Percentiles rank a stretch among this genome's conserved stretches.
phyloP scores from a whole-genome alignment of 1,140 invertebrate genomes.

The Saccostrea glomerata region DNA sequence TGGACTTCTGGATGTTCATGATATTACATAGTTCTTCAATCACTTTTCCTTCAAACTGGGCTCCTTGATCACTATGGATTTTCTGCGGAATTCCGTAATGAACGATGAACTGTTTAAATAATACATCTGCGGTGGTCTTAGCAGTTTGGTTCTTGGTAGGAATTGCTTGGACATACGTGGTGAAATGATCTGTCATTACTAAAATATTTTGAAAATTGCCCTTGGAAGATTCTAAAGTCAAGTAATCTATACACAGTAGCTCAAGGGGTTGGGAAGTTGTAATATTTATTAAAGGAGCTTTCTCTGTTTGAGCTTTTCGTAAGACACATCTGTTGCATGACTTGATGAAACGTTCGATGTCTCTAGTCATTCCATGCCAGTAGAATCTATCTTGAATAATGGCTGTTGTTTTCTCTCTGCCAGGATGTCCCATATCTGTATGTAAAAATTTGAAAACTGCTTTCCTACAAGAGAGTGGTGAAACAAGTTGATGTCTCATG shows the following conservation, averaged over 20 bases:
- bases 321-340: neutral
- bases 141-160: too few species aligned
- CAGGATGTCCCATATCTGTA: neutral
- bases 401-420: neutral
- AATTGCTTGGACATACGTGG: too few species aligned
- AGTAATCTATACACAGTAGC: constrained; percentile 27
- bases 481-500: neutral
- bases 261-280: constrained; percentile 8
- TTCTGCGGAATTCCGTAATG: too few species aligned
- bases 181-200: too few species aligned
- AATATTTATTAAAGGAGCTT: neutral
- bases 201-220: neutral
- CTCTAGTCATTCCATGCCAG: neutral
- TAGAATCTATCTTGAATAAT: neutral
- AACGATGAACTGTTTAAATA: too few species aligned
- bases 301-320: neutral
- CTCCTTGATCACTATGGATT: too few species aligned
- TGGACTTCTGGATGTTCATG: constrained; percentile 40
- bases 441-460: neutral
- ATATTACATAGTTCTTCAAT: constrained; percentile 41
- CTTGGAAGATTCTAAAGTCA: too few species aligned
- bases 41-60: constrained; percentile 45
- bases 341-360: neutral
- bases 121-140: too few species aligned
- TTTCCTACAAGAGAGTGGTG: neutral